Conservation (phyloP, 2,797 vertebrate species). For the Hafferia zeledoni region DNA sequence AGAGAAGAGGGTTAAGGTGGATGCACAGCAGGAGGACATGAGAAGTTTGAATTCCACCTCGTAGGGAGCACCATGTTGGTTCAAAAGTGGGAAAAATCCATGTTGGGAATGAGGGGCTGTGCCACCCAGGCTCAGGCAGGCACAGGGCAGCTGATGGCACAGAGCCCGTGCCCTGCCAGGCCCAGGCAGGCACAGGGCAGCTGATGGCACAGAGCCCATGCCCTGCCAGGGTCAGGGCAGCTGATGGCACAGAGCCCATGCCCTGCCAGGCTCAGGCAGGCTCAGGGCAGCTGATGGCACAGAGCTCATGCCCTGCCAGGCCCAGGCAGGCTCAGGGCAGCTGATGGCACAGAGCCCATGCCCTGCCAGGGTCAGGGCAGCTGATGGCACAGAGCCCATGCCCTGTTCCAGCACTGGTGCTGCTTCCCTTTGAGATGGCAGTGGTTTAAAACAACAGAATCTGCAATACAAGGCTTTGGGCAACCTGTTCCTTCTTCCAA, state of each 20-base stretch:
- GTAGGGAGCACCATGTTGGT: rapidly evolving
- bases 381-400: no score
- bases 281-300: no score
- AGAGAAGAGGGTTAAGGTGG: not conserved
- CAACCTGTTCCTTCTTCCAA: not conserved
- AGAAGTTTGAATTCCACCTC: not conserved
- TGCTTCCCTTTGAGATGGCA: not conserved
- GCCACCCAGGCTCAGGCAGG: no score
- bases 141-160: no score
- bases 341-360: no score
- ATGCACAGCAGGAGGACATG: not conserved
- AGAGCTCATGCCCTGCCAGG: no score
- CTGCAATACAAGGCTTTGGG: not conserved
- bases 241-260: no score
- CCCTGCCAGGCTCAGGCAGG: no score
- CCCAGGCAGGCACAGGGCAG: rapidly evolving
- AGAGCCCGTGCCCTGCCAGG: no score
- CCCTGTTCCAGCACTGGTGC: not conserved
- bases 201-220: not conserved
- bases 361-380: no score
- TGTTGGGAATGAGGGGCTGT: not conserved
- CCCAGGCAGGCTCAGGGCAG: no score
- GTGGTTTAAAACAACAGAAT: not conserved
- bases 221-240: no score
- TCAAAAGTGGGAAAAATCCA: not conserved